phyloP scores from a whole-genome alignment of 2,797 vertebrate species.

The Rhabdophis nuchalis region DNA sequence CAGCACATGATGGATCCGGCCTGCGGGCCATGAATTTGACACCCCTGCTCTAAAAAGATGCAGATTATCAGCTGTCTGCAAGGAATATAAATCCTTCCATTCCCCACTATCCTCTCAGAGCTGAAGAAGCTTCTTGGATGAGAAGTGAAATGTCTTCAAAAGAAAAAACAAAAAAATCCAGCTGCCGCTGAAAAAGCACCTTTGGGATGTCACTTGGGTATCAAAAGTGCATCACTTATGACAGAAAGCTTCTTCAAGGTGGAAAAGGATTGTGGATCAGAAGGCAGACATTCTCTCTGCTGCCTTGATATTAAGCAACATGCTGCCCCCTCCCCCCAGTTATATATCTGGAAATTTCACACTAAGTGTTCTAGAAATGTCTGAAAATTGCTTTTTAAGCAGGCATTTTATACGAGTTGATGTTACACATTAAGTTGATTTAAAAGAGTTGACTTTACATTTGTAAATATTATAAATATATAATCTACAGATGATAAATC shows the following conservation, averaged over 20 bases:
- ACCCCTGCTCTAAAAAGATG: too few species aligned
- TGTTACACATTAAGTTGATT: neutral
- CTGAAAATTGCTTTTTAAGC: neutral
- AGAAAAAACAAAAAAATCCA: too few species aligned
- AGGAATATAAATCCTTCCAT: too few species aligned
- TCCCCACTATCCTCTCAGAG: too few species aligned
- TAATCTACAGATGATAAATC: neutral
- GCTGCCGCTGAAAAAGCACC: too few species aligned
- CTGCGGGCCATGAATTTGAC: accelerated
- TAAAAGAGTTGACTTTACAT: neutral
- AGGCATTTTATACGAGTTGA: neutral
- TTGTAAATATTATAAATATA: neutral
- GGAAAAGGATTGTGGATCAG: neutral
- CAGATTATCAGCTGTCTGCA: too few species aligned
- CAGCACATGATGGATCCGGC: too few species aligned
- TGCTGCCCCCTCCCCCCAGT: neutral
- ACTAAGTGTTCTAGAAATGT: neutral
- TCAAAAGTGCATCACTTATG: neutral
- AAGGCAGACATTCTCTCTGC: neutral
- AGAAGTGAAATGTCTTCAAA: too few species aligned
- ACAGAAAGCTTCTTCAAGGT: neutral
- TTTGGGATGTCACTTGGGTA: too few species aligned
- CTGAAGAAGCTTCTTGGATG: too few species aligned
- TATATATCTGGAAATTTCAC: neutral
- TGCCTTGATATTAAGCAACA: neutral